Percentiles rank a stretch among this genome's conserved stretches.
Conservation (phyloP, 2,797 vertebrate genomes). For the Merluccius polli region DNA sequence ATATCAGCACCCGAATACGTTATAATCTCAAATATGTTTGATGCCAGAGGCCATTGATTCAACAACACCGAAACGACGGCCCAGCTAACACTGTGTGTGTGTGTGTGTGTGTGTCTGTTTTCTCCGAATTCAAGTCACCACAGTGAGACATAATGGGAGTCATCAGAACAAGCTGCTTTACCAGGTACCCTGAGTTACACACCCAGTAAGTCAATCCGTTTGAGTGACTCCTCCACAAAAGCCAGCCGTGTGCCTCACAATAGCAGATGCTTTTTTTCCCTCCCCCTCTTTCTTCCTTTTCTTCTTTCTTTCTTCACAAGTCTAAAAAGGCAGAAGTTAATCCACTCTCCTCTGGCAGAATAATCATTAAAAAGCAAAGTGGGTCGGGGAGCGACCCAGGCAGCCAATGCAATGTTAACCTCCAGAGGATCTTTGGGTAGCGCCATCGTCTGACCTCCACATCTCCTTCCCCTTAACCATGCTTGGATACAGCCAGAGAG, state of each 20-base stretch:
- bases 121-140: neutral
- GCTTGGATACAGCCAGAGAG: neutral
- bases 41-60: neutral
- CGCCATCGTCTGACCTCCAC: neutral
- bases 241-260: slow-evolving; percentile 23
- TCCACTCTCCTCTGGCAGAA: slow-evolving; percentile 52
- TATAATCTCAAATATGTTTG: neutral
- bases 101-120: neutral
- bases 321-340: slow-evolving; percentile 51
- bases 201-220: neutral
- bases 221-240: slow-evolving; percentile 9
- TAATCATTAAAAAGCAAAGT: slow-evolving; percentile 59
- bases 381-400: slow-evolving; percentile 55
- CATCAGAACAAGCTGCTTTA: neutral
- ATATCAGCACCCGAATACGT: neutral
- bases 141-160: slow-evolving; percentile 1
- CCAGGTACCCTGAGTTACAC: neutral
- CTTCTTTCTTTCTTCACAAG: slow-evolving; percentile 20
- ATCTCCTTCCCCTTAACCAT: neutral
- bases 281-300: neutral
- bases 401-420: slow-evolving; percentile 44
- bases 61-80: neutral
- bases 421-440: slow-evolving; percentile 52
- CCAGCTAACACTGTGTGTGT: neutral
- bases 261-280: slow-evolving; percentile 29